phyloP scores from a whole-genome alignment of 2,113 vertebrate species.

The Columba janthina region DNA sequence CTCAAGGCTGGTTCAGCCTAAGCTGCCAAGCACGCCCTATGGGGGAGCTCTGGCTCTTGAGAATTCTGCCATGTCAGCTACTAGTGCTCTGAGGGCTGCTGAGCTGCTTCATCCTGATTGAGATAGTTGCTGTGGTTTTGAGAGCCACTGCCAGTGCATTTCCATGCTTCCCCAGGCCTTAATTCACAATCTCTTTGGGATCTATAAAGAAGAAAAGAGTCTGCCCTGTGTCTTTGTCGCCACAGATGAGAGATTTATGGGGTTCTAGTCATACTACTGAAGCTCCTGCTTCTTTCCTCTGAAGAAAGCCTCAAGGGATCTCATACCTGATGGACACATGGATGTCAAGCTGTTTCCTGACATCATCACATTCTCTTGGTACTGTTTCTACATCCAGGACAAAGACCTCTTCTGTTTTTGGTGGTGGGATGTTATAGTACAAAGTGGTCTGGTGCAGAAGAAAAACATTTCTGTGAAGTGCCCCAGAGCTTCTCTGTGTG shows the following conservation, averaged over 20 bases:
- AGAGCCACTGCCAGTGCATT: not conserved
- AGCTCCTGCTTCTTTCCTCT: not conserved
- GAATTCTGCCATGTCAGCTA: not conserved
- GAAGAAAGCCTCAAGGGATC: not conserved
- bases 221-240: not conserved
- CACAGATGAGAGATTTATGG: not conserved
- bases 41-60: not conserved
- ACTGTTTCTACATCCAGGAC: slow-evolving; percentile 19
- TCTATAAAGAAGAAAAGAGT: not conserved
- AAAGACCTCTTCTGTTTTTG: slow-evolving; percentile 12
- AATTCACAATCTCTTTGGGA: not conserved
- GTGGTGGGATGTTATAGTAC: slow-evolving; percentile 45
- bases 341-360: slow-evolving; percentile 24
- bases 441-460: slow-evolving; percentile 13
- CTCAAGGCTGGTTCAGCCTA: not conserved
- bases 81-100: not conserved
- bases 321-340: slow-evolving; percentile 47
- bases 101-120: not conserved
- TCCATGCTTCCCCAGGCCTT: not conserved
- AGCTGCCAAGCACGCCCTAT: not conserved
- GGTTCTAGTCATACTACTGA: not conserved
- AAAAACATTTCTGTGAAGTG: not conserved
- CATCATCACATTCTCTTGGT: not conserved
- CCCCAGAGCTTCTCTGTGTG: not conserved
- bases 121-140: not conserved